A percentile compares a stretch with the other conserved stretches of the same genome.
phyloP scores from a whole-genome alignment of 2,113 vertebrate genomes.

The Nansenia antarctica region DNA sequence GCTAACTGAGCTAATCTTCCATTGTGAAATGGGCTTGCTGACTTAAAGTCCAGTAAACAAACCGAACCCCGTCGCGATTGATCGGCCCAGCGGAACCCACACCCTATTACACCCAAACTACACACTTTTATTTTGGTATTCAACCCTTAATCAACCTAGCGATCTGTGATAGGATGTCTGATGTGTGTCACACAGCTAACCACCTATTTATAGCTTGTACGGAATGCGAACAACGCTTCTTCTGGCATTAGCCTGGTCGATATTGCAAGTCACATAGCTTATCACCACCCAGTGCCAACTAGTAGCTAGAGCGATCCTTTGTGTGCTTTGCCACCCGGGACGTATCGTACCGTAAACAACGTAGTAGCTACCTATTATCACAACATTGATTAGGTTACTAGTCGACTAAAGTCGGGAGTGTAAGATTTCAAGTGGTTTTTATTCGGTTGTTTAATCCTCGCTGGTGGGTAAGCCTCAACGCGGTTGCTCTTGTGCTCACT shows the following conservation, averaged over 20 bases:
- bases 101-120: no score
- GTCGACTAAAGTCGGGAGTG: no score
- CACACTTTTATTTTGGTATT: neutral
- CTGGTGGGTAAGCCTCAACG: neutral
- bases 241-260: constrained; percentile 31
- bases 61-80: constrained; percentile 1
- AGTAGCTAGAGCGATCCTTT: no score
- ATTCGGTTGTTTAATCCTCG: no score
- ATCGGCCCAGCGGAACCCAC: neutral
- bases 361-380: neutral
- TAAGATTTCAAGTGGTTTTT: no score
- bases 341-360: neutral
- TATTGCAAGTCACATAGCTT: constrained; percentile 37
- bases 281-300: neutral
- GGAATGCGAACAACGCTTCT: constrained; percentile 56
- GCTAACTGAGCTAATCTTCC: neutral
- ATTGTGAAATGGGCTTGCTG: neutral
- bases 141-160: constrained; percentile 25
- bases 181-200: constrained; percentile 68
- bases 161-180: constrained; percentile 58
- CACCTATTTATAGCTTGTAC: constrained; percentile 73
- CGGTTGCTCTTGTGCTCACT: neutral
- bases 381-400: no score
- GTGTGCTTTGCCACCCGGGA: neutral
- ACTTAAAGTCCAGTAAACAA: constrained; percentile 22